Conservation (phyloP, 1,140 invertebrate species). For the Ganaspis sp. region DNA sequence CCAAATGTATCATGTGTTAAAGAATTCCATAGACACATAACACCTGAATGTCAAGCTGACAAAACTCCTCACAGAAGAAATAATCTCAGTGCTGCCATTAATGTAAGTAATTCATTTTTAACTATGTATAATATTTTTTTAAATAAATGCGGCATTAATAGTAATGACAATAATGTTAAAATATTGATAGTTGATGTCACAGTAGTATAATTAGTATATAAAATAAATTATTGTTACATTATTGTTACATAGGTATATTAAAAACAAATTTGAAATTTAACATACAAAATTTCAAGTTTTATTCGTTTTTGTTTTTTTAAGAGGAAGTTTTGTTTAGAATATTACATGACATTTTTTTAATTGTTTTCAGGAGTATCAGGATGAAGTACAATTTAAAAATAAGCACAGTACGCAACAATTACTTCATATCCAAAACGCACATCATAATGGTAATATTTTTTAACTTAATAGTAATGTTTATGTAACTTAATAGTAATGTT, state of each 20-base stretch:
- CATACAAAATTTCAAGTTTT: too few relatives aligned
- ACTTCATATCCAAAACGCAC: background rate
- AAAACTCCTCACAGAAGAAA: background rate
- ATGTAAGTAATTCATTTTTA: background rate
- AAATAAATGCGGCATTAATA: too few relatives aligned
- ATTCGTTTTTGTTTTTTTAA: too few relatives aligned
- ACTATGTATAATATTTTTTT: background rate
- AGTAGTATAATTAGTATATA: too few relatives aligned
- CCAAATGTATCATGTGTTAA: background rate
- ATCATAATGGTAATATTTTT: background rate
- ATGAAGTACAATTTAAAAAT: background rate
- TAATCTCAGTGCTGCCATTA: too few relatives aligned
- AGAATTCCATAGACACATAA: background rate
- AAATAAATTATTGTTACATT: too few relatives aligned
- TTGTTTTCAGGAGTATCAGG: background rate
- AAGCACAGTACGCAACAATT: slow-evolving; percentile 1
- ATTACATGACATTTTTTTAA: background rate
- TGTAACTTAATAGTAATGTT: too few relatives aligned
- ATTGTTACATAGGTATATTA: too few relatives aligned
- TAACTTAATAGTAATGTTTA: background rate
- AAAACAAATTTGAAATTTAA: too few relatives aligned
- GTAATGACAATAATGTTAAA: too few relatives aligned
- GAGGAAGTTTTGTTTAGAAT: background rate
- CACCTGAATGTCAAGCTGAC: background rate
- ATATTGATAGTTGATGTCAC: too few relatives aligned